phyloP scores from a whole-genome alignment of 2,797 vertebrate species.

The Adelosebastes latens region DNA sequence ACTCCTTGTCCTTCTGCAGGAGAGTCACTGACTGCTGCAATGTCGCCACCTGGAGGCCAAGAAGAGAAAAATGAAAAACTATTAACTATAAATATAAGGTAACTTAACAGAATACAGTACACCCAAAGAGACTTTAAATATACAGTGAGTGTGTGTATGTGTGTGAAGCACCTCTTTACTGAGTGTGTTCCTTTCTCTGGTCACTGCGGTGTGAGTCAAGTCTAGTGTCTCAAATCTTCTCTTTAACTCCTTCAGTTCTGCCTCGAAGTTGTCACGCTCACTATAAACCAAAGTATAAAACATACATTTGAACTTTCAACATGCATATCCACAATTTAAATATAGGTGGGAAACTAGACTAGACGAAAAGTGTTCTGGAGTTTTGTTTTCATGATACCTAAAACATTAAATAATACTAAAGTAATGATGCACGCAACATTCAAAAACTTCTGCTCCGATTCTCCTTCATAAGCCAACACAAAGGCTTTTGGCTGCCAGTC shows the following conservation, averaged over 20 bases:
- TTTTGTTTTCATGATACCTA: background rate
- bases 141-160: background rate
- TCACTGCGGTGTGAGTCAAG: constrained; percentile 81
- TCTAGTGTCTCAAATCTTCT: constrained; percentile 89
- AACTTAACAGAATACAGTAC: background rate
- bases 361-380: background rate
- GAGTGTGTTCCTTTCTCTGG: constrained; percentile 89
- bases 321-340: background rate
- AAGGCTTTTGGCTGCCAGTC: background rate
- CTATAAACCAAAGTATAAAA: constrained; percentile 71
- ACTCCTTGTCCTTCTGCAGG: constrained; percentile 97
- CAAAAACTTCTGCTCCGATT: background rate
- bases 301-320: background rate
- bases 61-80: background rate
- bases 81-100: too few species aligned
- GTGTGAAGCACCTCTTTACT: constrained; percentile 88
- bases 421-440: background rate
- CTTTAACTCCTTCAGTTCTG: constrained; percentile 87
- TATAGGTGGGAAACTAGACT: background rate
- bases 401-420: background rate
- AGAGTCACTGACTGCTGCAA: constrained; percentile 91
- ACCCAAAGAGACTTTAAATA: background rate
- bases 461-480: background rate
- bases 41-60: constrained; percentile 83
- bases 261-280: constrained; percentile 91